phyloP scores from a whole-genome alignment of 2,888 invertebrate species.

The Cetonia aurata region DNA sequence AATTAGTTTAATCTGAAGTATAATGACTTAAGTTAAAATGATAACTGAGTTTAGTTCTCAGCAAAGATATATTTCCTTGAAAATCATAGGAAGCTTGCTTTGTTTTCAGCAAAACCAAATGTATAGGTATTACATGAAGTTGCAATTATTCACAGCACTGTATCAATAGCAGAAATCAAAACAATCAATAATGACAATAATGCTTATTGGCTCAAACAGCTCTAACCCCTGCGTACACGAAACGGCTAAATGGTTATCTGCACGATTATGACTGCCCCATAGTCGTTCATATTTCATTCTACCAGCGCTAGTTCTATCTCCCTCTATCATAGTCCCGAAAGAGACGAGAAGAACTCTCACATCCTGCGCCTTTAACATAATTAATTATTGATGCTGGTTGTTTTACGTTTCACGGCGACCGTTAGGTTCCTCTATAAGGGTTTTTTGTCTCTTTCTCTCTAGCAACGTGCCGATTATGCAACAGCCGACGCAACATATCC shows the following conservation, averaged over 20 bases:
- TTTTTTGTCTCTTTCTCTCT: slow-evolving; percentile 7
- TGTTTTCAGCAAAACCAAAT: no score
- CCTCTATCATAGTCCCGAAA: neutral
- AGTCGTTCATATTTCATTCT: slow-evolving; percentile 18
- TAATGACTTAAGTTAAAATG: no score
- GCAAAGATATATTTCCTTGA: no score
- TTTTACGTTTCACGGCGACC: slow-evolving; percentile 12
- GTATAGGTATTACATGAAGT: no score
- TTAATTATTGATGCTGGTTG: slow-evolving; percentile 35
- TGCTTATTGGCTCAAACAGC: slow-evolving; percentile 1
- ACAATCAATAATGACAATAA: neutral
- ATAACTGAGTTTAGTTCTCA: no score
- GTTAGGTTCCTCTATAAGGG: slow-evolving; percentile 16
- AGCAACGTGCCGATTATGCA: slow-evolving; percentile 13
- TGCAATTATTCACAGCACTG: no score
- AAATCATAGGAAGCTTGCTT: no score
- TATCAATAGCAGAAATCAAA: no score
- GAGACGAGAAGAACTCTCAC: slow-evolving; percentile 12
- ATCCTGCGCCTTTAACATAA: slow-evolving; percentile 33
- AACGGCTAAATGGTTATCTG: slow-evolving; percentile 32
- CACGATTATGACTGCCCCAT: slow-evolving; percentile 26
- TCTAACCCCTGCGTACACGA: slow-evolving; percentile 2
- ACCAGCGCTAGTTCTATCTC: neutral
- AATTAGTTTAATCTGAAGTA: no score
- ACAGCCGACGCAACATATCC: slow-evolving; percentile 10